Base-by-base conservation (phyloP, 2,888 invertebrate genomes). In the Thereva unica region DNA sequence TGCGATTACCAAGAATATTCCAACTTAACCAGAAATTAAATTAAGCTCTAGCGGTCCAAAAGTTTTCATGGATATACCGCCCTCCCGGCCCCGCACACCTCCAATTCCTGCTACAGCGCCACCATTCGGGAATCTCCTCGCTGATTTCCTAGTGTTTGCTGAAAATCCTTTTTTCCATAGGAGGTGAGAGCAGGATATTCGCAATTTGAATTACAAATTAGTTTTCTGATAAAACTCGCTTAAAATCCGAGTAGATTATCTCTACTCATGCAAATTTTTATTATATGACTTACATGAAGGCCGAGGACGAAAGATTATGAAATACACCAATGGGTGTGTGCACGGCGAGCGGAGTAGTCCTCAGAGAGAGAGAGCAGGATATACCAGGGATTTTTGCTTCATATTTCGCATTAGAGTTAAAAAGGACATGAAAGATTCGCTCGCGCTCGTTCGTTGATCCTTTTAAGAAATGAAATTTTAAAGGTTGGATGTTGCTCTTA, bases 1-100 rank as follows among this genome's bases (percentile, higher is more conserved):
- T 57, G 57, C 57, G 57, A 57, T 57, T 44, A 57, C 57, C 35
- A 57, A n/a, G 57, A 57, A 57, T 57, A 57, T 57, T 57, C 45
- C 45, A 57, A 57, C 44, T 57, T 44, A 23, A 44, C 44, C 57
- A 57, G 35, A 57, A 57, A 57, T 57, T 57, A 57, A 57, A 57
- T 57, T 57, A 45, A 57, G 44, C 57, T 34, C 57, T 57, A 44
- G 37, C 57, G 12, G 37, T n/a, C 9, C 57, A 34, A 45, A 44
- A 57, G 42, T 57, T 56, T 56, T n/a, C 23, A 23, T 42, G 44
- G 23, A 42, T 42, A 56, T 42, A 41, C 7, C 35, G 12, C 12
- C 12, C 10, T 10, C 35, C 56, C 44, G 4, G 10, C 44, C 34
- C 4, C 45, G 42, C 5, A 23, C 23, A 23, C 23, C 23, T 2